phyloP scores from a whole-genome alignment of 2,113 vertebrate species.

The Heterocephalus glaber region DNA sequence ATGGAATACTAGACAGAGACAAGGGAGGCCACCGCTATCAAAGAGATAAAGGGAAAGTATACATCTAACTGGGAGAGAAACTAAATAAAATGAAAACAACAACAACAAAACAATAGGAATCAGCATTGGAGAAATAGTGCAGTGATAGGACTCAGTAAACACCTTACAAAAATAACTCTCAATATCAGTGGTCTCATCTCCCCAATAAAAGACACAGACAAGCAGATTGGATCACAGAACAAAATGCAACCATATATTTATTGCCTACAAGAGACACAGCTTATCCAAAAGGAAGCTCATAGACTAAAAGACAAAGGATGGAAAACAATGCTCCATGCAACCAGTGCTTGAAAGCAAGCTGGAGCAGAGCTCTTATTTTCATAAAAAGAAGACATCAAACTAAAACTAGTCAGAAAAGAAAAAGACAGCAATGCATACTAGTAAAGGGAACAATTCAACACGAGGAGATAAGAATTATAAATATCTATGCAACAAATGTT shows the following conservation, averaged over 20 bases:
- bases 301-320: background rate
- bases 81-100: background rate
- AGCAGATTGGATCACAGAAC: background rate
- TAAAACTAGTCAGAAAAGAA: background rate
- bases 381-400: background rate
- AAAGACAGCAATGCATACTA: background rate
- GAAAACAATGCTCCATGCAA: background rate
- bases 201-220: background rate
- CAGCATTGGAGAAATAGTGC: background rate
- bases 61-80: background rate
- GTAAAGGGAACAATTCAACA: background rate
- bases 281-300: background rate
- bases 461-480: background rate
- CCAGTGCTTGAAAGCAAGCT: background rate
- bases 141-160: background rate
- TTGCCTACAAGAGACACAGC: background rate
- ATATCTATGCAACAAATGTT: background rate
- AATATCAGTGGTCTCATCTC: background rate
- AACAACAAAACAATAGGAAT: background rate
- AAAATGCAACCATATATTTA: background rate
- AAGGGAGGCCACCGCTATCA: background rate
- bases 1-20: background rate
- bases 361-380: background rate
- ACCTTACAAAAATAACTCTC: background rate
- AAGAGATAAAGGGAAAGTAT: background rate